phyloP scores from a whole-genome alignment of 2,888 invertebrate genomes.

The Parnassius mnemosyne region DNA sequence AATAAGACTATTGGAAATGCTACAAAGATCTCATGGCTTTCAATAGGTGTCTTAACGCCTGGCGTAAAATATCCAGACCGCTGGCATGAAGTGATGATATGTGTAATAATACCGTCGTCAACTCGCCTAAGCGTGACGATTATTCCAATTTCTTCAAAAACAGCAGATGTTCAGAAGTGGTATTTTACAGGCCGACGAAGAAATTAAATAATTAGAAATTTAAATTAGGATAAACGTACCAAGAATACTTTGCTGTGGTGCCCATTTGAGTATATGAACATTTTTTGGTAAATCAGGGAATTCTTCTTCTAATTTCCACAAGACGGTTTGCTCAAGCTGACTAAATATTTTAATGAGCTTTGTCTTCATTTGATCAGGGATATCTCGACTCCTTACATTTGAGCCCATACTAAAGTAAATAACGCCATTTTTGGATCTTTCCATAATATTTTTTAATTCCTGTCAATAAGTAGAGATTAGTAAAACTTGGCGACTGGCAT shows the following conservation, averaged over 20 bases:
- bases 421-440: slow-evolving; percentile 58
- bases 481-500: too few species aligned
- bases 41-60: too few species aligned
- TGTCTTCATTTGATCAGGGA: slow-evolving; percentile 47
- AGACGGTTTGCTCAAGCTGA: slow-evolving; percentile 59
- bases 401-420: slow-evolving; percentile 74
- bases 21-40: too few species aligned
- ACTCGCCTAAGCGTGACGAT: too few species aligned
- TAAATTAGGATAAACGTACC: slow-evolving; percentile 32
- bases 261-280: slow-evolving; percentile 54
- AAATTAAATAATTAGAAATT: too few species aligned
- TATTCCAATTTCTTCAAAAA: too few species aligned
- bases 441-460: slow-evolving; percentile 59
- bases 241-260: slow-evolving; percentile 52
- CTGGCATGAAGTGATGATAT: too few species aligned
- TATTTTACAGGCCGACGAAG: too few species aligned
- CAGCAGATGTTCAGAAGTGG: too few species aligned
- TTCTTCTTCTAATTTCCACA: slow-evolving; percentile 68
- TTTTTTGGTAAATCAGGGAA: slow-evolving; percentile 42
- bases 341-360: slow-evolving; percentile 55
- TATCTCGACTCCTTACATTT: slow-evolving; percentile 49
- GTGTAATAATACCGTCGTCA: too few species aligned
- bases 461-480: slow-evolving; percentile 25
- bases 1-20: too few species aligned
- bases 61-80: too few species aligned